Evolutionary conservation across 1,140 invertebrate species (phyloP), one percentile per base, ranked within the genome.

Genomic region (Neodiprion pinetum): DNA sequence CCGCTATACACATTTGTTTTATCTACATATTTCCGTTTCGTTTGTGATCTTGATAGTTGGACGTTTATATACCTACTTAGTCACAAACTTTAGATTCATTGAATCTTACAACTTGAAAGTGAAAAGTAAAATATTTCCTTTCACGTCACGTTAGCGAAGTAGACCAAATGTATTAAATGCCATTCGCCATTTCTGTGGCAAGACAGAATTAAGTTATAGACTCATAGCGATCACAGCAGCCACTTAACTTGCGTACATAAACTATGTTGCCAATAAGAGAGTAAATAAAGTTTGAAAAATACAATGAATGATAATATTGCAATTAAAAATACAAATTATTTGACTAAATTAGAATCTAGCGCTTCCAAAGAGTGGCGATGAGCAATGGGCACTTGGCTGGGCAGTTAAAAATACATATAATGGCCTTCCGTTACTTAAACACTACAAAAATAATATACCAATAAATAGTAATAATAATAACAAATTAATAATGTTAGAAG

Each of bases 311-410:
- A 61, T 61, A 17, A 61, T 61, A 61, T 61, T 61, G n/a, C 53
- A 17, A 61, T 61, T 61, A 61, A 61, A 1, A 17, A 61, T 61
- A 61, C 53, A 61, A 61, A 8, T 14, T 7, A 61, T 61, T 61
- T 61, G 53, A 61, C 53, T 61, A 61, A 14, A 61, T 61, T 61
- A 61, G 53, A 61, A 61, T 61, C 53, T 61, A 61, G 53, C 53
- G 53, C 53, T 61, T 61, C 53, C 53, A 61, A 61, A 61, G 53
- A 61, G 53, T 61, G 53, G 53, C 53, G n/a, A 14, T 61, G 53
- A 61, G 53, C 53, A 61, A 61, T 61, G 53, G 53, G 53, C 53
- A 61, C 53, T 61, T 61, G n/a, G 28, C 11, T 14, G 53, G 53
- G n/a, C 53, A 14, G 4, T 61, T 61, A 9, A 61, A 61, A 61